These are phyloP conservation scores for Cantharis flavilabris DNA, from an alignment of 2,888 invertebrate species.

Conservation along the genomic window DNA sequence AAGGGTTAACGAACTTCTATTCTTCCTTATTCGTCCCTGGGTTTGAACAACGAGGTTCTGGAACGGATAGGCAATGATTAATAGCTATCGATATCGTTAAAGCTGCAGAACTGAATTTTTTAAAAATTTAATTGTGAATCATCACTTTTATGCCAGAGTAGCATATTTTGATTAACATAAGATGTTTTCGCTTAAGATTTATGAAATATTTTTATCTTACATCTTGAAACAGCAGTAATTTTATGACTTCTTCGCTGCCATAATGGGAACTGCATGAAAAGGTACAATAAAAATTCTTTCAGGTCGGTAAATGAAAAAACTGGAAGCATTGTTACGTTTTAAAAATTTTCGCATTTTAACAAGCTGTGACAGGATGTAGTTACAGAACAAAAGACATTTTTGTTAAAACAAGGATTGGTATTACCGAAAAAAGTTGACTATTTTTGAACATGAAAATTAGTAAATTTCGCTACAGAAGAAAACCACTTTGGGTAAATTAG, in stretches of 20 bases:
- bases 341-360: neutral
- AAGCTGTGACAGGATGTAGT: neutral
- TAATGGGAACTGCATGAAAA: neutral
- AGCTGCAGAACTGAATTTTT: constrained; percentile 20
- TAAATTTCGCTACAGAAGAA: neutral
- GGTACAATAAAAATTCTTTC: neutral
- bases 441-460: neutral
- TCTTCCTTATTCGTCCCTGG: constrained; percentile 41
- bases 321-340: neutral
- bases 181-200: constrained; percentile 8
- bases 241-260: neutral
- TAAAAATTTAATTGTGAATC: constrained; percentile 13
- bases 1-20: constrained; percentile 35
- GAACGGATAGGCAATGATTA: constrained; percentile 43
- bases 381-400: neutral
- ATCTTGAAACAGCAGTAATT: neutral
- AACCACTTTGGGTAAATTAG: neutral
- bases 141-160: neutral
- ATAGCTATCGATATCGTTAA: constrained; percentile 37
- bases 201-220: neutral
- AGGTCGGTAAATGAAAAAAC: neutral
- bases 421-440: neutral
- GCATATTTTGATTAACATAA: constrained; percentile 7
- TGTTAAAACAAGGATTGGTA: neutral
- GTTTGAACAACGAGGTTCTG: constrained; percentile 40